Percentiles rank a stretch among this genome's conserved stretches.
These are phyloP conservation scores for Pocillopora meandrina DNA, from an alignment of 92 coral and sea anemone genomes.

Conservation along the genomic window DNA sequence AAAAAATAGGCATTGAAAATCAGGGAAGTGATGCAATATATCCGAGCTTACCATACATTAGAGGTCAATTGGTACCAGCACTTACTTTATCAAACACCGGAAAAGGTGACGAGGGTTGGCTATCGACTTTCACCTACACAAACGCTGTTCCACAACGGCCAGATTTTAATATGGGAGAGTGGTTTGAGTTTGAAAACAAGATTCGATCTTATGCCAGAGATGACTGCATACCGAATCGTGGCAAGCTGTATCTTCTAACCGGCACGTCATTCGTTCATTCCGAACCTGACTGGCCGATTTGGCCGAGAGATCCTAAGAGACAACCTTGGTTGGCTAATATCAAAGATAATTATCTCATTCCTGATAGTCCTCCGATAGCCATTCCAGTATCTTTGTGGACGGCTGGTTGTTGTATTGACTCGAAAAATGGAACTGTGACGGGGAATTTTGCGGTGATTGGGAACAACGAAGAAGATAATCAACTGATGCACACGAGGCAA, in stretches of 20 bases:
- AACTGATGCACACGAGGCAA: not conserved
- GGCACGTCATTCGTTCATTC: conserved; percentile 1
- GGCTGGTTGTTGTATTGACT: conserved; percentile 15
- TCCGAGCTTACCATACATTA: not conserved
- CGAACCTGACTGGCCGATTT: not conserved
- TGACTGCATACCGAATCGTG: not conserved
- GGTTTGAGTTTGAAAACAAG: not conserved
- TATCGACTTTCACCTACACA: conserved; percentile 17
- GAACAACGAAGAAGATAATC: not conserved
- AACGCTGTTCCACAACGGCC: conserved; percentile 20
- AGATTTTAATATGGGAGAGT: not conserved
- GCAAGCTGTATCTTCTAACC: conserved; percentile 9
- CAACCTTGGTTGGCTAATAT: too few relatives aligned
- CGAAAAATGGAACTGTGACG: not conserved
- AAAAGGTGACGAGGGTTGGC: not conserved
- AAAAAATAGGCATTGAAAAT: not conserved
- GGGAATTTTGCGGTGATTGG: conserved; percentile 24
- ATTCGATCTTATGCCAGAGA: not conserved
- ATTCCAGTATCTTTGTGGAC: conserved; percentile 25
- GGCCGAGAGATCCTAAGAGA: too few relatives aligned
- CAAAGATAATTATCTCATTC: too few relatives aligned
- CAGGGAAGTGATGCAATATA: not conserved
- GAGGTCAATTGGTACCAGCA: conserved; percentile 20
- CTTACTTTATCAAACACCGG: not conserved
- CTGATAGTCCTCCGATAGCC: not conserved